Evolutionary conservation across 2,113 vertebrate genomes (phyloP), one percentile per base, ranked within the genome.

Genomic region (Oreochromis niloticus): DNA sequence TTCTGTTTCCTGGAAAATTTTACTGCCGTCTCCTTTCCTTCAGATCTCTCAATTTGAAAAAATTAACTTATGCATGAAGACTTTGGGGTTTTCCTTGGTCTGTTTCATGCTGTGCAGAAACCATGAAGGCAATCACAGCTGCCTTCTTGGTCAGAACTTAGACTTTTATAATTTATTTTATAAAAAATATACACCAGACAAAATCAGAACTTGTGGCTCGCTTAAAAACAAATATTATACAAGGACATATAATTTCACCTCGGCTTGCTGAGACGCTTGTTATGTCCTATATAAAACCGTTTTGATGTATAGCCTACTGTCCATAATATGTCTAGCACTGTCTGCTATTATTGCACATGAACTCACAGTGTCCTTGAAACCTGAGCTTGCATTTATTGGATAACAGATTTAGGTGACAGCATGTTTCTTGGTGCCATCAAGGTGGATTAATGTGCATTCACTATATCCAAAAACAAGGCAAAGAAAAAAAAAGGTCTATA

Each of bases 241-340:
- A 39, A 75, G 71, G 71, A 81, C 48, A 32, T 9, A 56, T 12
- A 63, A 63, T 52, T 78, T 85, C 30, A 59, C 85, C 48, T 89
- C 22, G 8, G 24, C 16, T 66, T 59, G 56, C 54, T 68, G 88
- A 87, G 46, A 63, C 48, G 10, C 68, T 75, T 27, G 46, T 22
- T 52, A 61, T 90, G 88, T 56, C 84, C 85, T 81, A 87, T 66
- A 85, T 81, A 68, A 68, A 75, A 52, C 6, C 6, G 0, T 71
- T 71, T 82, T 92, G 85, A 89, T 82, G 75, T 66, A 86, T 55
- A 43, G 66, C 27, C 27, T n/a, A 3, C n/a, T 46, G 50, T 75
- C 63, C 73, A 43, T 36, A 75, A 34, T 57, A 32, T 59, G 39
- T 84, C 66, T 81, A 34, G n/a, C 78, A 5, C 82, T 39, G 43